phyloP scores from a whole-genome alignment of 2,888 invertebrate genomes.

The Trichogramma dendrolimi region DNA sequence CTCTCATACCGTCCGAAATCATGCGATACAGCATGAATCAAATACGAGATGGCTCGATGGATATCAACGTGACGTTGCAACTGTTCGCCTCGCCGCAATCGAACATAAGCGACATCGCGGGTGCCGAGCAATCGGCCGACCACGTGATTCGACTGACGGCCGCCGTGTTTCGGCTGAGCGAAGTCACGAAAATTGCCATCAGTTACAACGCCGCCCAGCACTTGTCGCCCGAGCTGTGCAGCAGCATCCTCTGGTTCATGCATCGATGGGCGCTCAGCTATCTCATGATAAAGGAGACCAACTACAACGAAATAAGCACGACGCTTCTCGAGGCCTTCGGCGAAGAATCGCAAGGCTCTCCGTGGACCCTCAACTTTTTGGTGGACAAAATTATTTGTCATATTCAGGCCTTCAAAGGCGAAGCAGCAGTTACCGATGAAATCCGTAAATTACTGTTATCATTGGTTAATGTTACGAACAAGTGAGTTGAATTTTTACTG shows the following conservation, averaged over 20 bases:
- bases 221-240: constrained; percentile 76
- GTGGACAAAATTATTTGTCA: constrained; percentile 64
- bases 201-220: constrained; percentile 64
- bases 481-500: constrained; percentile 4
- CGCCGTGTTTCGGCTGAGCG: constrained; percentile 69
- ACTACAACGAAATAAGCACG: constrained; percentile 58
- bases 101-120: constrained; percentile 42
- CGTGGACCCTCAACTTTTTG: constrained; percentile 62
- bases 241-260: constrained; percentile 74
- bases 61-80: constrained; percentile 54
- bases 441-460: constrained; percentile 61
- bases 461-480: constrained; percentile 52
- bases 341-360: constrained; percentile 62
- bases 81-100: constrained; percentile 54
- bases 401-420: constrained; percentile 60
- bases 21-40: constrained; percentile 62
- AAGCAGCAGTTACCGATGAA: constrained; percentile 61
- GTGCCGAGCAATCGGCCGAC: constrained; percentile 42
- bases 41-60: constrained; percentile 45
- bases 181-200: constrained; percentile 70
- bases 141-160: constrained; percentile 61
- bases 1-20: constrained; percentile 64
- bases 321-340: constrained; percentile 63
- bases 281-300: constrained; percentile 56
- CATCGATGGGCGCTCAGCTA: constrained; percentile 74